These are phyloP conservation scores for Epizoanthus illoricatus DNA, from an alignment of 92 coral and sea anemone species.

Conservation along the genomic window DNA sequence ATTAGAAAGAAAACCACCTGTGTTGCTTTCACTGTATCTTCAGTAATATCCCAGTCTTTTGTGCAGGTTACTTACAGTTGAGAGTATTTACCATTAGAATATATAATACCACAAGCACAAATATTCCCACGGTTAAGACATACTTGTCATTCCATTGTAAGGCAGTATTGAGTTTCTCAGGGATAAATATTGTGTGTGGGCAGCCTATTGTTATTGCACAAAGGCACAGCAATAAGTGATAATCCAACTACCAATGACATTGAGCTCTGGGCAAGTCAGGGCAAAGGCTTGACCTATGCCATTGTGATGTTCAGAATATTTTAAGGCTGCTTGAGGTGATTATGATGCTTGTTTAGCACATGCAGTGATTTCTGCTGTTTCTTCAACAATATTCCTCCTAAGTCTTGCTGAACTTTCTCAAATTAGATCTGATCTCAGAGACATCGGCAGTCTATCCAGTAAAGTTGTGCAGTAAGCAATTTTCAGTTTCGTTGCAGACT, in stretches of 20 bases:
- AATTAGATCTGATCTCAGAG: constrained; percentile 6
- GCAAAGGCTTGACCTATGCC: constrained; percentile 25
- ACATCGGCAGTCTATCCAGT: not conserved
- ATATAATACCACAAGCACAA: not conserved
- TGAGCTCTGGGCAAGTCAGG: constrained; percentile 27
- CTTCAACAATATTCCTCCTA: not conserved
- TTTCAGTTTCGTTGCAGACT: not conserved
- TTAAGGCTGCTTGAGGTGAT: constrained; percentile 21
- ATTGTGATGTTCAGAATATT: constrained; percentile 19
- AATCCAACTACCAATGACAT: constrained; percentile 28
- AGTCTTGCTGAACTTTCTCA: not conserved
- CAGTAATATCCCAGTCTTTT: not conserved
- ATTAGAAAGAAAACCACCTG: not conserved
- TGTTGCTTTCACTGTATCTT: not conserved
- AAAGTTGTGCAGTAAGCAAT: not conserved
- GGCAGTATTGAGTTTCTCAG: constrained; percentile 2
- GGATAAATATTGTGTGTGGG: not conserved
- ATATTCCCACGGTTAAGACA: constrained; percentile 32
- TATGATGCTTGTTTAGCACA: constrained; percentile 1
- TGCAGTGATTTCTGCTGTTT: constrained; percentile 6
- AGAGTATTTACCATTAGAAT: not conserved
- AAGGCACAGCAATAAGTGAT: not conserved
- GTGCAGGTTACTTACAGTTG: not conserved
- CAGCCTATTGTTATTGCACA: constrained; percentile 29
- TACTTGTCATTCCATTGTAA: constrained; percentile 29